Evolutionary conservation across 2,113 vertebrate genomes (phyloP).

Genomic region (Leucopsar rothschildi): DNA sequence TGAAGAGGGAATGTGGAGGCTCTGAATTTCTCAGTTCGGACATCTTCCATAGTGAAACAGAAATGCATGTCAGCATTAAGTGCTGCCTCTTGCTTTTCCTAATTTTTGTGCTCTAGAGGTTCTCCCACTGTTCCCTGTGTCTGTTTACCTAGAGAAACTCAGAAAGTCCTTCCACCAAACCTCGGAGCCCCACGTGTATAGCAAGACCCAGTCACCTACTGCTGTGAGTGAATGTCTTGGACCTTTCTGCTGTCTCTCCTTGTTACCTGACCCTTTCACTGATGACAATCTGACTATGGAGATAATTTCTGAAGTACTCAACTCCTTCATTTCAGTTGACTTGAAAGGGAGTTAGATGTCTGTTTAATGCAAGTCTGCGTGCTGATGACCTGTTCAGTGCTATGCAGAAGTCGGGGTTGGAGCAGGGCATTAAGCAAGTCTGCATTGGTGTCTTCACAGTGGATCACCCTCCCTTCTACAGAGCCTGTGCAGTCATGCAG

Average conservation of each 20-base stretch:
- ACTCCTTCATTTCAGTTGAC: background rate
- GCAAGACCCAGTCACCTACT: background rate
- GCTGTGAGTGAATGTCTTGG: background rate
- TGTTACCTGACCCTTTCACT: background rate
- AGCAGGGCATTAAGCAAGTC: background rate
- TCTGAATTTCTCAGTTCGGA: background rate
- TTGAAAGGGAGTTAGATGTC: background rate
- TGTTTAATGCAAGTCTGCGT: background rate
- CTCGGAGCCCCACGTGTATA: accelerated
- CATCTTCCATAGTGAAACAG: background rate
- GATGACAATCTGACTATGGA: background rate
- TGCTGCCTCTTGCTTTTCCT: background rate
- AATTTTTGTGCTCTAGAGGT: background rate
- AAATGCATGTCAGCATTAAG: background rate
- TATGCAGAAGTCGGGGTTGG: background rate
- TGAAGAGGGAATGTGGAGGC: background rate
- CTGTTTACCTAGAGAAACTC: background rate
- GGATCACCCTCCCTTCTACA: background rate
- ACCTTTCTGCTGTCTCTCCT: background rate
- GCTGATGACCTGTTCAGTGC: background rate
- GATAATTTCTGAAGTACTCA: background rate
- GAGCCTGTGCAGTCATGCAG: background rate
- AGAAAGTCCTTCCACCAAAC: background rate
- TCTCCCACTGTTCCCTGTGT: background rate
- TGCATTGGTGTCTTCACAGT: background rate